Conservation (phyloP, 2,888 invertebrate species). For the Quadriops clusia region DNA sequence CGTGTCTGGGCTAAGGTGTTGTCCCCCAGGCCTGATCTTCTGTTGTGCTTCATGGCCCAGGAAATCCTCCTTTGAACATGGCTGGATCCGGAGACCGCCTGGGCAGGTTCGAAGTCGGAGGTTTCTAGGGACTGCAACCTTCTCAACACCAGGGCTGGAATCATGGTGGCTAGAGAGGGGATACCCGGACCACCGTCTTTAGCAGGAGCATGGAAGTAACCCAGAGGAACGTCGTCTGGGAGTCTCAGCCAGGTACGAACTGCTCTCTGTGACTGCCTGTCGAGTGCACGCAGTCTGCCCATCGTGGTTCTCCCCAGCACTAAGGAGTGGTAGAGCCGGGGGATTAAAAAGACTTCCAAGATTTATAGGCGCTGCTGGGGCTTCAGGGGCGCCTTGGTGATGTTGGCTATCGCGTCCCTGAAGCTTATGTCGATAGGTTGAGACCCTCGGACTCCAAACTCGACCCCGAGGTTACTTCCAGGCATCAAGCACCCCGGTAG, state of each 20-base stretch:
- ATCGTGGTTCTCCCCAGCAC: too few relatives aligned
- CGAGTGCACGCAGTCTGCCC: too few relatives aligned
- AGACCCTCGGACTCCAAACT: too few relatives aligned
- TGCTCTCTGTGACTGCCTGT: slow-evolving; percentile 21
- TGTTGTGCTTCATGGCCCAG: too few relatives aligned
- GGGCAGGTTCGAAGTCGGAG: too few relatives aligned
- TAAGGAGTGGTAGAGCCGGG: slow-evolving; percentile 22
- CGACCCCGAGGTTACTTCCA: too few relatives aligned
- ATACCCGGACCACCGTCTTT: slow-evolving; percentile 23
- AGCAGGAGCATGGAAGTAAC: slow-evolving; percentile 23
- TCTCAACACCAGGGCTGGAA: neutral
- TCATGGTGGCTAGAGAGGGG: slow-evolving; percentile 17
- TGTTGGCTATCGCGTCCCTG: neutral
- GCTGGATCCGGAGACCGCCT: too few relatives aligned
- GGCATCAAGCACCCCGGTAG: neutral
- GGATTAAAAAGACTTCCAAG: slow-evolving; percentile 19
- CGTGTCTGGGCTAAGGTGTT: too few relatives aligned
- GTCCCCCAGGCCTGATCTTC: too few relatives aligned
- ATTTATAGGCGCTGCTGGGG: slow-evolving; percentile 17
- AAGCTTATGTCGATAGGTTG: too few relatives aligned
- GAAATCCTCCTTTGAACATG: too few relatives aligned
- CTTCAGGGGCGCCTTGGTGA: slow-evolving; percentile 3
- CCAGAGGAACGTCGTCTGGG: slow-evolving; percentile 23
- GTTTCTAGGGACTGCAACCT: too few relatives aligned
- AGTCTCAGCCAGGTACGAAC: slow-evolving; percentile 24